Conservation (phyloP, 2,797 vertebrate genomes). For the Chaunax sp. region DNA sequence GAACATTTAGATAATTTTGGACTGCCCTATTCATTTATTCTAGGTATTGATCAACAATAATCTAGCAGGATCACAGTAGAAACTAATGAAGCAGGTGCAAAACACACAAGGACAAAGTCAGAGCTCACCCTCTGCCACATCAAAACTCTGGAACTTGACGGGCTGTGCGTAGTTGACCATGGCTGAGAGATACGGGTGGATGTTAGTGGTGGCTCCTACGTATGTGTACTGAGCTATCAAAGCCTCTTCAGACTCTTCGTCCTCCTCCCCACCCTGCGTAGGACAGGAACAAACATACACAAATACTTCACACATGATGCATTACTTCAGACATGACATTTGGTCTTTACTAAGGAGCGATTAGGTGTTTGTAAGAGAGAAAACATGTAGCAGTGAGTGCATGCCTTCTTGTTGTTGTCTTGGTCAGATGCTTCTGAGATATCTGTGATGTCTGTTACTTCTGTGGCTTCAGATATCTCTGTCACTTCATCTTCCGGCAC, state of each 20-base stretch:
- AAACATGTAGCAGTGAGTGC: background rate
- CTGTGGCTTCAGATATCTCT: slow-evolving; percentile 81
- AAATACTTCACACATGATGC: background rate
- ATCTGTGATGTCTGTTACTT: slow-evolving; percentile 88
- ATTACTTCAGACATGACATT: background rate
- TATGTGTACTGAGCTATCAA: slow-evolving; percentile 98
- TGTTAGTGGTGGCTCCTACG: slow-evolving; percentile 97
- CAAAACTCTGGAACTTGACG: slow-evolving; percentile 98
- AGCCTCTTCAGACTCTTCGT: slow-evolving; percentile 95
- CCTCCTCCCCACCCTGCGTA: slow-evolving; percentile 88
- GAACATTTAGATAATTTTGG: background rate
- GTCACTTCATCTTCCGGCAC: slow-evolving; percentile 87
- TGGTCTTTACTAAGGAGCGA: background rate
- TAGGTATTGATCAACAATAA: background rate
- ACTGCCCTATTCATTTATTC: background rate
- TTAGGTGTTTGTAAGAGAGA: too few relatives aligned
- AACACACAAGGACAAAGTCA: background rate
- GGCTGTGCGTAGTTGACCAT: slow-evolving; percentile 99
- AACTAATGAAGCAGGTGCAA: background rate
- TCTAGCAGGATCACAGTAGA: background rate
- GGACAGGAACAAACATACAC: slow-evolving; percentile 3
- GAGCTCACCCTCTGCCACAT: slow-evolving; percentile 93
- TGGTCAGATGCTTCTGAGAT: slow-evolving; percentile 94
- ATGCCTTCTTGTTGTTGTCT: slow-evolving; percentile 96
- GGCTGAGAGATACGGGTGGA: slow-evolving; percentile 96